Percentiles rank a stretch among this genome's conserved stretches.
Evolutionary conservation across 1,140 invertebrate genomes (phyloP).

Genomic region (Cydia amplana): DNA sequence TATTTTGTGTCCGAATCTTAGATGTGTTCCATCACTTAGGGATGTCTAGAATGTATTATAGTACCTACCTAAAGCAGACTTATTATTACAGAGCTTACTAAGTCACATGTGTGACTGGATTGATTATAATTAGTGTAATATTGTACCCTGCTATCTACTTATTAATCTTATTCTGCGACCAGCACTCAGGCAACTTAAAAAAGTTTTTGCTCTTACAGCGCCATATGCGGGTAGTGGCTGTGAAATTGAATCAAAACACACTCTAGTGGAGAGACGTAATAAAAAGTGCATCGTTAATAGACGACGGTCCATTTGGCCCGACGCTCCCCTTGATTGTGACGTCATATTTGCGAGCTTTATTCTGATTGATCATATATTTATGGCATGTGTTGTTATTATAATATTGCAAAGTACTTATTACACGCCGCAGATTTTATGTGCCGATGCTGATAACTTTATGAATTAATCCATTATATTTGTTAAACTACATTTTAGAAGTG

Average conservation of each 20-base stretch:
- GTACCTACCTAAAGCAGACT: background rate
- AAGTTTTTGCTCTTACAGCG: conserved; percentile 18
- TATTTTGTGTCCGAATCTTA: too few species aligned
- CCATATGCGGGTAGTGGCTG: conserved; percentile 39
- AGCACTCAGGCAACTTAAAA: conserved; percentile 1
- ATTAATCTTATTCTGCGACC: background rate
- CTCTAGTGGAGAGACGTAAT: conserved; percentile 23
- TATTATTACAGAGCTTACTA: background rate
- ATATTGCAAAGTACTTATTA: conserved; percentile 9
- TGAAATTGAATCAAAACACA: conserved; percentile 44
- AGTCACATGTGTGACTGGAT: background rate
- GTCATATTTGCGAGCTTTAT: conserved; percentile 23
- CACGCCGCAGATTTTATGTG: conserved; percentile 15
- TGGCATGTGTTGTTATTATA: conserved; percentile 8
- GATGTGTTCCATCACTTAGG: too few species aligned
- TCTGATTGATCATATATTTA: conserved; percentile 20
- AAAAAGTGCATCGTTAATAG: conserved; percentile 26
- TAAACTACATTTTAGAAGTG: background rate
- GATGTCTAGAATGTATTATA: too few species aligned
- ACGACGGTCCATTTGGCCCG: conserved; percentile 21
- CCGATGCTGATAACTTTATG: background rate
- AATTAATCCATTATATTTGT: background rate
- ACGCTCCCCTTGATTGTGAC: conserved; percentile 18
- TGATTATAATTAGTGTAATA: background rate
- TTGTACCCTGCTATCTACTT: background rate